These are phyloP conservation scores for Oxyteleia sp. DNA, from an alignment of 2,888 invertebrate genomes.

Conservation along the genomic window DNA sequence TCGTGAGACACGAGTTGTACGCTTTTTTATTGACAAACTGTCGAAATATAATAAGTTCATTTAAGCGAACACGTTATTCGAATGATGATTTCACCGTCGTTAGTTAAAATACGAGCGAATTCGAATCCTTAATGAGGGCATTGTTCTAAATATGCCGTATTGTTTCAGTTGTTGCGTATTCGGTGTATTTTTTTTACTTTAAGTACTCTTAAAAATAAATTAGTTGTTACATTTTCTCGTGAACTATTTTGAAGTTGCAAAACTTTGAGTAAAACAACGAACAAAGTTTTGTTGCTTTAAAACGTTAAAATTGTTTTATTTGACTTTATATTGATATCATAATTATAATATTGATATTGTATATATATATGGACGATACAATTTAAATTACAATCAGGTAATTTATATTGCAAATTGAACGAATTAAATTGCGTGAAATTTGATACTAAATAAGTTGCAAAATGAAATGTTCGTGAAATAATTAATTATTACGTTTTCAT, in stretches of 20 bases:
- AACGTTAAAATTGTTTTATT: too few species aligned
- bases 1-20: too few species aligned
- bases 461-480: neutral
- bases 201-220: neutral
- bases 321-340: neutral
- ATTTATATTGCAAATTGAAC: neutral
- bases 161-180: conserved; percentile 37
- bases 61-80: conserved; percentile 20
- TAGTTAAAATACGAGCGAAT: conserved; percentile 40
- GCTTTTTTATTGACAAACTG: neutral
- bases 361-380: neutral
- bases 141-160: conserved; percentile 49
- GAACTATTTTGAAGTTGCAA: neutral
- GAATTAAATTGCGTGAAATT: neutral
- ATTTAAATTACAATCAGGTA: neutral
- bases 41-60: conserved; percentile 42
- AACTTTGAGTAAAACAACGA: too few species aligned
- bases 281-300: too few species aligned
- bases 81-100: conserved; percentile 29
- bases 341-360: neutral
- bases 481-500: neutral
- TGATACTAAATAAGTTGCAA: neutral
- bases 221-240: neutral
- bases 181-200: conserved; percentile 7
- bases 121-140: conserved; percentile 52